These are phyloP conservation scores for Leucania comma DNA, from an alignment of 2,888 invertebrate genomes.

Conservation along the genomic window DNA sequence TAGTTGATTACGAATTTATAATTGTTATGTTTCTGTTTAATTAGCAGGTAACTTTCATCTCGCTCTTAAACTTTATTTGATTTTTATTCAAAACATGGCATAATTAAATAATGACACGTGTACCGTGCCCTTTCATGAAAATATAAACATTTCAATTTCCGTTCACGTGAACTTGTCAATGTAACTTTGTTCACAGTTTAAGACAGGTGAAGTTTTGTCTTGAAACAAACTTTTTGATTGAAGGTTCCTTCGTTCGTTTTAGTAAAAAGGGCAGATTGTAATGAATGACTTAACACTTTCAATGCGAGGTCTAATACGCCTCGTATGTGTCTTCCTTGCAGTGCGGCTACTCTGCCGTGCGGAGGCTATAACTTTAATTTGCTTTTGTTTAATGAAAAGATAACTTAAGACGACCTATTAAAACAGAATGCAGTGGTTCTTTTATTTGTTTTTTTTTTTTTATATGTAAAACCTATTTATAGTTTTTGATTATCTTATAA, in stretches of 20 bases:
- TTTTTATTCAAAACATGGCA: slow-evolving; percentile 1
- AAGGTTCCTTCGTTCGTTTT: not conserved
- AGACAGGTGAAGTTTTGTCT: slow-evolving; percentile 6
- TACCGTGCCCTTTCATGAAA: not conserved
- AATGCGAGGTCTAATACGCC: no score
- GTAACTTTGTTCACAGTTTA: slow-evolving; percentile 9
- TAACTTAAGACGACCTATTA: no score
- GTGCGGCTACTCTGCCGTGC: no score
- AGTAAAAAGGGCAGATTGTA: slow-evolving; percentile 3
- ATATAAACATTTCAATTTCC: slow-evolving; percentile 38
- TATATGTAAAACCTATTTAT: no score
- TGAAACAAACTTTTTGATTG: slow-evolving; percentile 20
- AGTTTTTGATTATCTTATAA: no score
- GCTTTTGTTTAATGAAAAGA: no score
- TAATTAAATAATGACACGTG: not conserved
- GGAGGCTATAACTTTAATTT: no score
- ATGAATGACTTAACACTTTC: not conserved
- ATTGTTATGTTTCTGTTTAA: not conserved
- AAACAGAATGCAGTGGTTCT: no score
- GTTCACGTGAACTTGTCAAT: not conserved
- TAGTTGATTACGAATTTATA: not conserved
- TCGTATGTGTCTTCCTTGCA: no score
- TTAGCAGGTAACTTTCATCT: not conserved
- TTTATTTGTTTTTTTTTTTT: no score
- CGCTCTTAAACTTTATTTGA: slow-evolving; percentile 4